Conservation (phyloP, 1,140 invertebrate genomes). For the Hirudo medicinalis region DNA sequence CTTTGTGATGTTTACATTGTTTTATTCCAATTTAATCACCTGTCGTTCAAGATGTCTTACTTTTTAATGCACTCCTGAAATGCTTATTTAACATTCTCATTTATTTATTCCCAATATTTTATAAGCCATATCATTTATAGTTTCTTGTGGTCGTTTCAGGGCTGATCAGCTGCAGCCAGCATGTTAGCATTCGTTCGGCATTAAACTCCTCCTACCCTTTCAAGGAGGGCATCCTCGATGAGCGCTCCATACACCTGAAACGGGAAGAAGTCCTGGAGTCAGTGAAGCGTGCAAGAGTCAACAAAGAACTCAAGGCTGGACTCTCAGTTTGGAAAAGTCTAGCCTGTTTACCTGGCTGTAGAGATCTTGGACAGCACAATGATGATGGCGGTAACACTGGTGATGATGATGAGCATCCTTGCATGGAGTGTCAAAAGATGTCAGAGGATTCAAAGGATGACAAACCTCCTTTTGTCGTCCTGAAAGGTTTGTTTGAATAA, state of each 20-base stretch:
- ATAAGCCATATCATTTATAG: background rate
- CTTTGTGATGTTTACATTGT: background rate
- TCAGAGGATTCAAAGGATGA: background rate
- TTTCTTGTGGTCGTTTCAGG: conserved; percentile 25
- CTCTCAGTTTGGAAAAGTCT: conserved; percentile 6
- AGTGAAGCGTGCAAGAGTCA: background rate
- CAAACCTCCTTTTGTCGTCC: background rate
- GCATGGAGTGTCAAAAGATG: conserved; percentile 5
- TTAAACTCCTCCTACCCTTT: conserved; percentile 20
- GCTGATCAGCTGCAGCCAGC: conserved; percentile 31
- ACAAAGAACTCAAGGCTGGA: conserved; percentile 7
- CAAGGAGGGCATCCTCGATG: background rate
- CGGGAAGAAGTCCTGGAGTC: conserved; percentile 50
- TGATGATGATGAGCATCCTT: background rate
- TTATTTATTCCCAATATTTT: background rate
- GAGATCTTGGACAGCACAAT: conserved; percentile 1
- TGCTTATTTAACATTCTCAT: background rate
- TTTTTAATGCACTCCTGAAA: background rate
- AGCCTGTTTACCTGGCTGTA: background rate
- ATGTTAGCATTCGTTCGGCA: conserved; percentile 31
- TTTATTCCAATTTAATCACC: background rate
- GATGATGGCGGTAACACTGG: background rate
- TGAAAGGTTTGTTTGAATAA: background rate
- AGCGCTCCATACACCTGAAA: conserved; percentile 39
- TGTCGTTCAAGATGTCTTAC: background rate